Percentiles rank a stretch among this genome's conserved stretches.
These are phyloP conservation scores for Mythimna pallens DNA, from an alignment of 2,888 invertebrate genomes.

Conservation along the genomic window DNA sequence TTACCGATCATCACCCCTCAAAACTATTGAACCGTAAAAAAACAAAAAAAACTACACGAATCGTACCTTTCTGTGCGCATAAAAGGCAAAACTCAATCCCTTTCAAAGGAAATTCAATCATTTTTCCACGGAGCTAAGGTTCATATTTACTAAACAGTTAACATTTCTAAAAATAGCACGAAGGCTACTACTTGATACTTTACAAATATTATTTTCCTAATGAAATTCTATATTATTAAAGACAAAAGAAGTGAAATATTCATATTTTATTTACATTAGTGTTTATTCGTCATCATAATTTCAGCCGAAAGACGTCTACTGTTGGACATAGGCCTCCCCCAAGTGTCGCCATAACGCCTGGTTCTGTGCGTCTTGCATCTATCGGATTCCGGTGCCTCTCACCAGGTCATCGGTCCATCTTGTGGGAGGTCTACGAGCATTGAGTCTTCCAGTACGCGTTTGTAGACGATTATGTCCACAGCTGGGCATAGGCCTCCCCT, in stretches of 20 bases:
- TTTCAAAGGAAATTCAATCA: conserved; percentile 6
- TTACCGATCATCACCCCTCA: conserved; percentile 30
- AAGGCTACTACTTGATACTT: conserved; percentile 38
- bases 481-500: no score
- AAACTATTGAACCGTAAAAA: conserved; percentile 29
- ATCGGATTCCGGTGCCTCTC: no score
- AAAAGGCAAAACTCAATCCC: background rate
- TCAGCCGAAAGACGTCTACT: no score
- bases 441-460: no score
- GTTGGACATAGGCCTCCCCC: no score
- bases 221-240: background rate
- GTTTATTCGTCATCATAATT: no score
- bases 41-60: conserved; percentile 1
- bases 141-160: background rate
- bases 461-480: no score
- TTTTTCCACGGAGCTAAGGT: background rate
- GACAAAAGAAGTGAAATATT: background rate
- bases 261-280: no score
- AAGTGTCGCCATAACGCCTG: accelerated
- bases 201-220: conserved; percentile 6
- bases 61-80: background rate
- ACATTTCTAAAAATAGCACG: conserved; percentile 23
- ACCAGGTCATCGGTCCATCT: no score
- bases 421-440: no score
- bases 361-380: no score